Conservation (phyloP, 2,797 vertebrate species). For the Euthynnus affinis region DNA sequence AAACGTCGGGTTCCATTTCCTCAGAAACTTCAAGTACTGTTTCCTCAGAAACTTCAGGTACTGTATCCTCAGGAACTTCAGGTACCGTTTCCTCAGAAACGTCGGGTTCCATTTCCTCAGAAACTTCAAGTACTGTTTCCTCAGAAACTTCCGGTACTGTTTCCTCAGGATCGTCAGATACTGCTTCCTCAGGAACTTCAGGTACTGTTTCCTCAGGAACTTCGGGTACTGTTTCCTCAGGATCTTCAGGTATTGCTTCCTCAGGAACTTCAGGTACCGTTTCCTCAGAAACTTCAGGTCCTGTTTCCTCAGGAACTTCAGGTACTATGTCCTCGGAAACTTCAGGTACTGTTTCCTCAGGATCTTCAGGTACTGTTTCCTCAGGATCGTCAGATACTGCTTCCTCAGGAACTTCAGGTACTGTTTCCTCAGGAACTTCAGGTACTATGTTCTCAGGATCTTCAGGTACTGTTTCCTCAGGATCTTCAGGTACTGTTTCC, state of each 20-base stretch:
- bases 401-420: no score
- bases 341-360: no score
- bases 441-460: no score
- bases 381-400: no score
- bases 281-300: no score
- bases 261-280: neutral
- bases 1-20: neutral
- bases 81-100: neutral
- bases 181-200: constrained; percentile 7
- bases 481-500: no score
- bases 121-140: neutral
- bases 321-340: no score
- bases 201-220: neutral
- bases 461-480: no score
- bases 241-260: neutral
- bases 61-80: neutral
- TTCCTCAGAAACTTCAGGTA: neutral
- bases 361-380: no score
- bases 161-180: neutral
- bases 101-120: neutral
- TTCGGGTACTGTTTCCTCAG: neutral
- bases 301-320: no score
- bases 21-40: neutral
- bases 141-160: neutral
- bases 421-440: no score